Evolutionary conservation across 2,113 vertebrate genomes (phyloP), one percentile per base, ranked within the genome.

Genomic region (Struthidea cinerea): DNA sequence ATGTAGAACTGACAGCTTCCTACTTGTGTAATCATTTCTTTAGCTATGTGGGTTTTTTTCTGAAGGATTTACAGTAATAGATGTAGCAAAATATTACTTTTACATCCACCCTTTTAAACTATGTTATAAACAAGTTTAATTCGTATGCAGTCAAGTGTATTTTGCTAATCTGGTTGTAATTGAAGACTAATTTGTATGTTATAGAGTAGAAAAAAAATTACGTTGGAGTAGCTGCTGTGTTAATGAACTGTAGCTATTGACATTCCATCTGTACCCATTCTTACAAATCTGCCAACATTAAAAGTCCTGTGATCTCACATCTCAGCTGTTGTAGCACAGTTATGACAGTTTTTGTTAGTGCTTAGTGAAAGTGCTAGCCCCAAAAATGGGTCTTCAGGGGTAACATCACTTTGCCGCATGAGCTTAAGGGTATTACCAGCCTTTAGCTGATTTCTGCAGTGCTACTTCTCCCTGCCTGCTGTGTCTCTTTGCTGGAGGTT

Each of bases 331-430:
- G 46, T 47, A 47, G 46, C 46, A n/a, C 33, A 53, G 8, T 47
- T 83, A 37, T 0, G 14, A 37, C 41, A 52, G 2, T 28, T 87
- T 89, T 44, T 79, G 27, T 55, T 63, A 13, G 14, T 33, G 68
- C 30, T 78, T 33, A n/a, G 11, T 78, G 68, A n/a, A 78, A 78
- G 24, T 33, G 24, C 13, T 52, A 57, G 50, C n/a, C n/a, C 22
- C 32, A 35, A n/a, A 69, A 89, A 49, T 16, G 11, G 11, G 4
- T 56, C 13, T 68, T 88, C 39, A 23, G 41, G 16, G 4, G 13
- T 52, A 59, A 71, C 18, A 26, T 42, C 4, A 7, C 16, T 75
- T 83, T 60, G 32, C 42, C 0, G 0, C 3, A 0, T 33, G 44
- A 56, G 13, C 32, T 64, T 87, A 71, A 70, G 23, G 57, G 14